phyloP scores from a whole-genome alignment of 2,113 vertebrate genomes.

The Ascaphus truei region DNA sequence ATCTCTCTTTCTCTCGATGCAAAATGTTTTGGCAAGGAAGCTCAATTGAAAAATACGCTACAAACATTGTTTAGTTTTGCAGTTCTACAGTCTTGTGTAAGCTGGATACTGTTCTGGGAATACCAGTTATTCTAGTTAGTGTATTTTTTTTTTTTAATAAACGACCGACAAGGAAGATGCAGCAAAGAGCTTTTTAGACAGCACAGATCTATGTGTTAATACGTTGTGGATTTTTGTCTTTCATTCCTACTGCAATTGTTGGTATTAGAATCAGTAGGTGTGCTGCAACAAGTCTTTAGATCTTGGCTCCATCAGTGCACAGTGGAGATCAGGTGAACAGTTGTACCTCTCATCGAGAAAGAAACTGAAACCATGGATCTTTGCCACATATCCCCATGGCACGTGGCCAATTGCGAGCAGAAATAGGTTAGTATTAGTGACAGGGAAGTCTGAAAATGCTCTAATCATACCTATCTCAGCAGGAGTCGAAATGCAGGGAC shows the following conservation, averaged over 20 bases:
- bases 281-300: constrained; percentile 33
- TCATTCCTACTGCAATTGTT: constrained; percentile 21
- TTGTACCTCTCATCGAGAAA: constrained; percentile 30
- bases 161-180: constrained; percentile 19
- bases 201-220: constrained; percentile 34
- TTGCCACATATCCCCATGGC: constrained; percentile 42
- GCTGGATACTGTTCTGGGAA: not conserved
- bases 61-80: too few species aligned
- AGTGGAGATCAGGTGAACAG: constrained; percentile 35
- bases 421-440: constrained; percentile 40
- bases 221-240: not conserved
- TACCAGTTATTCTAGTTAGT: not conserved
- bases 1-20: too few species aligned
- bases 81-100: not conserved
- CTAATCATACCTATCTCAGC: constrained; percentile 43
- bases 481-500: constrained; percentile 39
- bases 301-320: constrained; percentile 38
- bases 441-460: constrained; percentile 43
- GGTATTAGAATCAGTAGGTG: constrained; percentile 31
- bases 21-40: too few species aligned
- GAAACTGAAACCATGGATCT: constrained; percentile 46
- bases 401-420: constrained; percentile 35
- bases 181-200: constrained; percentile 39
- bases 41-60: too few species aligned
- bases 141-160: constrained; percentile 26